A percentile compares a stretch with the other conserved stretches of the same genome.
These are phyloP conservation scores for Dicyrtomina minuta DNA, from an alignment of 2,888 invertebrate species.

Conservation along the genomic window DNA sequence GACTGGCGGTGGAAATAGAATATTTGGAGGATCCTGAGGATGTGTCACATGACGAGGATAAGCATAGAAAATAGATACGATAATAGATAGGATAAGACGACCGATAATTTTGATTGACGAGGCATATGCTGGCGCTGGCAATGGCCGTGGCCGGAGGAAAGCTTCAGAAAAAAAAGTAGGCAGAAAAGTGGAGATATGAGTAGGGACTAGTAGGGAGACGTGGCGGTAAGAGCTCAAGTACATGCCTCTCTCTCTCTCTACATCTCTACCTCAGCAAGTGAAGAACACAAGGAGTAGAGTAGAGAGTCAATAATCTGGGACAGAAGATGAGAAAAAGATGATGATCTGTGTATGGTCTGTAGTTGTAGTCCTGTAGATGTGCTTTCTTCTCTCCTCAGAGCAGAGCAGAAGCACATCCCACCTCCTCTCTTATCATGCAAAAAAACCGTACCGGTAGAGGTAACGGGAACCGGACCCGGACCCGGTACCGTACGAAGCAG, in stretches of 20 bases:
- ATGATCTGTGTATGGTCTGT: too few relatives aligned
- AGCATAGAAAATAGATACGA: not conserved
- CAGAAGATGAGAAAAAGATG: conserved; percentile 3
- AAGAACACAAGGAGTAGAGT: too few relatives aligned
- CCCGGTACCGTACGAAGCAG: too few relatives aligned
- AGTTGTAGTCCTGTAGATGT: too few relatives aligned
- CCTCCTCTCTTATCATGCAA: too few relatives aligned
- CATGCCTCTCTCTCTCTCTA: too few relatives aligned
- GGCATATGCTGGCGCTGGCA: not conserved
- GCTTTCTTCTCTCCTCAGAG: not conserved
- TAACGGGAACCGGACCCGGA: too few relatives aligned
- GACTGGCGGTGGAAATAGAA: not conserved
- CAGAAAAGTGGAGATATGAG: not conserved
- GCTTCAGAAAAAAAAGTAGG: conserved; percentile 10
- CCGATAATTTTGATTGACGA: conserved; percentile 31
- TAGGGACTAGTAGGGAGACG: conserved; percentile 8
- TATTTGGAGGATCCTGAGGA: conserved; percentile 5
- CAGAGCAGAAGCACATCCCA: conserved; percentile 5
- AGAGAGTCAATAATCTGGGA: not conserved
- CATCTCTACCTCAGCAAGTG: too few relatives aligned
- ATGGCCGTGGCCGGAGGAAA: too few relatives aligned
- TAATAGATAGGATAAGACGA: conserved; percentile 7
- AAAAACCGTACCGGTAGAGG: too few relatives aligned
- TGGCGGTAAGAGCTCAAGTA: too few relatives aligned
- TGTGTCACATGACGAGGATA: too few relatives aligned